Conservation (phyloP, 2,888 invertebrate species). For the Chouioia cunea region DNA sequence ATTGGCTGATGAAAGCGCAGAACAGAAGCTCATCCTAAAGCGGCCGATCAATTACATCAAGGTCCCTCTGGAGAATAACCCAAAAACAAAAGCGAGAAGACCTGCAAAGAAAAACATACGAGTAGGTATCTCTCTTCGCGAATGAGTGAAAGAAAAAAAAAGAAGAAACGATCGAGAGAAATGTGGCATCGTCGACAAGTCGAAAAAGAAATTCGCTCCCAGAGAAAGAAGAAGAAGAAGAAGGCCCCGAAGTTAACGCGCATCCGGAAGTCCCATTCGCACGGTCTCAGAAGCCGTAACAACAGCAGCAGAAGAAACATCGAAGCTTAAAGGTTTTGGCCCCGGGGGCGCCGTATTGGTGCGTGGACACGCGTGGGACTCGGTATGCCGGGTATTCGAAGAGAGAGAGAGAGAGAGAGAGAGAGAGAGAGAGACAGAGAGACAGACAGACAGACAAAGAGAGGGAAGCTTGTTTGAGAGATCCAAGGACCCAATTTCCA, state of each 20-base stretch:
- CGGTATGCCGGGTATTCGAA: slow-evolving; percentile 46
- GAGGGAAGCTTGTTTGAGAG: too few relatives aligned
- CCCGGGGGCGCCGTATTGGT: slow-evolving; percentile 44
- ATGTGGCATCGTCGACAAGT: slow-evolving; percentile 36
- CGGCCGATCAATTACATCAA: slow-evolving; percentile 31
- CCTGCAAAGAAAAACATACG: background rate
- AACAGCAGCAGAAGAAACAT: slow-evolving; percentile 11
- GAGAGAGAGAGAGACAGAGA: slow-evolving; percentile 11
- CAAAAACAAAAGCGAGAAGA: slow-evolving; percentile 22
- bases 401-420: slow-evolving; percentile 11
- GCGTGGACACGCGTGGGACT: slow-evolving; percentile 46
- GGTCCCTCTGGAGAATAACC: slow-evolving; percentile 1
- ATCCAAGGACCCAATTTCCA: slow-evolving; percentile 41
- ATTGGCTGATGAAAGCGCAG: too few relatives aligned
- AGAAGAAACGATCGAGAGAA: slow-evolving; percentile 17
- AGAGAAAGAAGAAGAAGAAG: slow-evolving; percentile 9
- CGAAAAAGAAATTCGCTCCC: slow-evolving; percentile 46
- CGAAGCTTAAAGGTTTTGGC: slow-evolving; percentile 29
- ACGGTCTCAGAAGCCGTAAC: slow-evolving; percentile 33
- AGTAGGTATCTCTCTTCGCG: background rate
- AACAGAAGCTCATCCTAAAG: background rate
- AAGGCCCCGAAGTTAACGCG: slow-evolving; percentile 14
- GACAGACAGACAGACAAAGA: too few relatives aligned
- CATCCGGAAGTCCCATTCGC: slow-evolving; percentile 49
- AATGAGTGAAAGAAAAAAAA: background rate